Base-by-base conservation (phyloP, 2,888 invertebrate species). In the Clitarchus hookeri region DNA sequence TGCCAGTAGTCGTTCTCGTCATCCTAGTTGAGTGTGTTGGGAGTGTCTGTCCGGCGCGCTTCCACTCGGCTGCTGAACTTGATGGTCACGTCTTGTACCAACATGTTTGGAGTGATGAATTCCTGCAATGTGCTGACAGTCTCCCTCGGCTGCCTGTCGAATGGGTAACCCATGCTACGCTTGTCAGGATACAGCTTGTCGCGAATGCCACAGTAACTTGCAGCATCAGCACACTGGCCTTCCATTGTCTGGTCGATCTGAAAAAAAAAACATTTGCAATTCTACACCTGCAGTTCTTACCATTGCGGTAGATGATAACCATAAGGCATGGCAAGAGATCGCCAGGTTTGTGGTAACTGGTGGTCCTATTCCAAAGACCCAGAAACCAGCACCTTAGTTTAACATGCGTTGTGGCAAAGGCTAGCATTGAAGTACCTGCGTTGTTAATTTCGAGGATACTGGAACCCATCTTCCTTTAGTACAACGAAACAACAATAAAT, bases 101-200 rank as follows among this genome's bases (percentile, higher is more conserved):
- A 91, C 96, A 97, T 96, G 90, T 97, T 97, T 0, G 94, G 92
- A 1, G 95, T 94, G n/a, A 96, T 91, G 93, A 97, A 97, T 90
- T 95, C 94, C 0, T 91, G 88, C 82, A 97, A 91, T 0, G 92
- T 93, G 89, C 92, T 92, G 86, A 94, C 94, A 0, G 93, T 93
- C 44, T 91, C 90, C 0, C 94, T 92, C n/a, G 95, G 93, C 87
- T 93, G 92, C 27, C 96, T 92, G 91, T 96, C 95, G 93, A 96
- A 95, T 19, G 97, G 97, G 92, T 93, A 97, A 83, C 97, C 97
- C 97, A 97, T 97, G 11, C 96, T 91, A 86, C 96, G 94, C 77
- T 93, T 93, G 91, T 97, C 97, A 0, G 97, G 97, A 91, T 96
- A 97, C 89, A 94, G 92, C 86, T 94, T 93, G 91, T 96, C 96